Evolutionary conservation across 1,140 invertebrate species (phyloP), one percentile per base, ranked within the genome.

Genomic region (Scaptomyza pallida): DNA sequence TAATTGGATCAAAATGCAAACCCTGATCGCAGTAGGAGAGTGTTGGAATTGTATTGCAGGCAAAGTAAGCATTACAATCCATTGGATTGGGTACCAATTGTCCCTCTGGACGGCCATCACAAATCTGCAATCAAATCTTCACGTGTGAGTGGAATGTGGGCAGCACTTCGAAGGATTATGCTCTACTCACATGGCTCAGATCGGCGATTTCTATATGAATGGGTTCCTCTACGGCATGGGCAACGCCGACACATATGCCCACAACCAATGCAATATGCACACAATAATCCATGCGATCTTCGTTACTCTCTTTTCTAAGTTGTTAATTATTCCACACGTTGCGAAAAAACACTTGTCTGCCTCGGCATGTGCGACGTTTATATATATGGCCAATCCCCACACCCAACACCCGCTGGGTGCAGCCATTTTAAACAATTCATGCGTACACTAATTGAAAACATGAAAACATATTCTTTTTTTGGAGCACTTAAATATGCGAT

Each of bases 21-120:
- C 75, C 78, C n/a, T 62, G 35, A 1, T 63, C 57, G 52, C 89
- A 90, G 43, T 75, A 83, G 0, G 45, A 41, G 10, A 90, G 47
- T 0, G 48, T 64, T 4, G 89, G 77, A 0, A 89, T 17, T 0
- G 23, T 8, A 10, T 19, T 30, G 55, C 89, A 90, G 8, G 48
- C 62, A 54, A 90, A 86, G 64, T 75, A 90, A 5, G 72, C 75
- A 48, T 35, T 73, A 26, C 89, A 90, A 30, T 90, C 85, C 5
- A 54, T 5, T 0, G 83, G 89, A 72, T 90, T 72, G 3, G 78
- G 17, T 8, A 88, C 63, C 56, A 86, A 9, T 4, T 72, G 71
- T 5, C 69, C 78, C 5, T 71, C 57, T 5, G 26, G 16, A 0
- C 55, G 62, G n/a, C 50, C 71, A 6, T 37, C 8, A n/a, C 89